Conservation (phyloP, 2,797 vertebrate species). For the Masticophis lateralis region DNA sequence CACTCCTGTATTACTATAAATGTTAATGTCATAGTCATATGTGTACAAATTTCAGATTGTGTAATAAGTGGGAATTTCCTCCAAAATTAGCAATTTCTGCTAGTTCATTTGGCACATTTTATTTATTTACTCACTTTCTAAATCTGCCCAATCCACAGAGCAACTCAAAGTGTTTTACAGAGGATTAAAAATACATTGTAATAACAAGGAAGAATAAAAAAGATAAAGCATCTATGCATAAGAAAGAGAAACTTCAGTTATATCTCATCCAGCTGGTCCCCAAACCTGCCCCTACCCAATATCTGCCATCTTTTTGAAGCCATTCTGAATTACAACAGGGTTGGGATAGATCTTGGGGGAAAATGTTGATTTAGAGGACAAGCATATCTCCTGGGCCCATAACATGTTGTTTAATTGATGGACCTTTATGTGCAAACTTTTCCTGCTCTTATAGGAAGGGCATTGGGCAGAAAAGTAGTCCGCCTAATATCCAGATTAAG, state of each 20-base stretch:
- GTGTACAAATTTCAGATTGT: neutral
- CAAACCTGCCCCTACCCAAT: neutral
- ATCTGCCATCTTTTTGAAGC: neutral
- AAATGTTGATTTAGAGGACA: neutral
- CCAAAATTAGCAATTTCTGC: neutral
- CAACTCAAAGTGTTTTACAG: neutral
- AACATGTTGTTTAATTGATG: neutral
- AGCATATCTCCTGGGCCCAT: neutral
- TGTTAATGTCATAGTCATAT: neutral
- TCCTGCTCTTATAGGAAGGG: neutral
- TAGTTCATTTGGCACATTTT: neutral
- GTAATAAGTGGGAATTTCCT: neutral
- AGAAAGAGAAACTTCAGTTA: neutral
- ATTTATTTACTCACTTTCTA: neutral
- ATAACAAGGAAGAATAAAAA: neutral
- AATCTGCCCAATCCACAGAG: neutral
- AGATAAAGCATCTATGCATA: neutral
- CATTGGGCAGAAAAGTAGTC: neutral
- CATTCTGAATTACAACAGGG: neutral
- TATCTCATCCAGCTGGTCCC: neutral
- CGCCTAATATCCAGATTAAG: neutral
- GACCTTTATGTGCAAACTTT: neutral
- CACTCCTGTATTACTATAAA: neutral
- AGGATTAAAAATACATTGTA: neutral
- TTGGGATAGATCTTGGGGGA: neutral